Percentiles rank a stretch among this genome's conserved stretches.
phyloP scores from a whole-genome alignment of 1,140 invertebrate species.

The Lordiphosa collinella region DNA sequence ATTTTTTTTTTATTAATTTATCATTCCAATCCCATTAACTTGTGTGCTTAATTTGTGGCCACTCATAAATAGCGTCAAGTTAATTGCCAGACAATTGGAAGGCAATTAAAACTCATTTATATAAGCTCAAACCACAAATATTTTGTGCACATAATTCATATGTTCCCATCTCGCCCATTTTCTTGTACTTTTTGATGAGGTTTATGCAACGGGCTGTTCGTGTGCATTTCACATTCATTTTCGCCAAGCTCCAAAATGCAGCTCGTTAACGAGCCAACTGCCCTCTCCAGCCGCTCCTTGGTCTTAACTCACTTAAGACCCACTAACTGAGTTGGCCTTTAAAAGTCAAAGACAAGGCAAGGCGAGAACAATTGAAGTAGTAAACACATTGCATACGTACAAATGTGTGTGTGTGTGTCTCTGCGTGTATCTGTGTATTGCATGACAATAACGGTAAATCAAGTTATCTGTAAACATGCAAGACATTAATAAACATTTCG shows the following conservation, averaged over 20 bases:
- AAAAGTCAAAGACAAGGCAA: slow-evolving; percentile 59
- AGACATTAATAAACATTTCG: slow-evolving; percentile 78
- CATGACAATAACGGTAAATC: slow-evolving; percentile 77
- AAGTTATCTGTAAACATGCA: slow-evolving; percentile 78
- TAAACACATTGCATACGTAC: too few relatives aligned
- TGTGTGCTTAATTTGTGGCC: not conserved
- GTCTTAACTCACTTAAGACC: slow-evolving; percentile 45
- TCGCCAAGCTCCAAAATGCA: slow-evolving; percentile 32
- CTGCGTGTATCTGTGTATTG: slow-evolving; percentile 54
- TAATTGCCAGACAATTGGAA: slow-evolving; percentile 67
- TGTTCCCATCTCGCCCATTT: slow-evolving; percentile 27
- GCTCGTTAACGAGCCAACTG: slow-evolving; percentile 45
- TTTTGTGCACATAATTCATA: slow-evolving; percentile 58
- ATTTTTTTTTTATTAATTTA: too few relatives aligned
- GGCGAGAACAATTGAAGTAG: slow-evolving; percentile 52
- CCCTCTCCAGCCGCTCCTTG: not conserved
- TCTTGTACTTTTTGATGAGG: slow-evolving; percentile 39
- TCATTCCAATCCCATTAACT: not conserved
- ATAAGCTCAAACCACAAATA: slow-evolving; percentile 30
- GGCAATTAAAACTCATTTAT: slow-evolving; percentile 71
- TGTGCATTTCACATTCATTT: slow-evolving; percentile 74
- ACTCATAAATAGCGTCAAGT: slow-evolving; percentile 27
- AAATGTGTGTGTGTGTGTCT: slow-evolving; percentile 19
- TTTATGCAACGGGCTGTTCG: slow-evolving; percentile 49
- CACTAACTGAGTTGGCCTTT: slow-evolving; percentile 57